Evolutionary conservation across 2,113 vertebrate species (phyloP).

Genomic region (Oenanthe melanoleuca): DNA sequence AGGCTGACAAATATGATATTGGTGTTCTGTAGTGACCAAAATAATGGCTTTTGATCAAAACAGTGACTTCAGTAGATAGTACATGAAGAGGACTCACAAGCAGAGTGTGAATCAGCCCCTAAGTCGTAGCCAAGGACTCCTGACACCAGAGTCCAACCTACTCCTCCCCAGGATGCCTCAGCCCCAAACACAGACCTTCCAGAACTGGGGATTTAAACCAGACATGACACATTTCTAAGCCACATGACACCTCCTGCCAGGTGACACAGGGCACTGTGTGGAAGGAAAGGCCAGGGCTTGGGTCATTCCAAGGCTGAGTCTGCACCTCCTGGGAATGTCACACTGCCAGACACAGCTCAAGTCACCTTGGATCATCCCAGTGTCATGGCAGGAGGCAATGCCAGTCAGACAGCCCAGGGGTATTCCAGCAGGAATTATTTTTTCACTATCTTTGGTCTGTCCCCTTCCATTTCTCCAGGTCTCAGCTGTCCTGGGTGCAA

Average conservation of each 20-base stretch:
- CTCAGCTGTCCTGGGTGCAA: background rate
- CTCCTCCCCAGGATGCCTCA: background rate
- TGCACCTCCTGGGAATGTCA: background rate
- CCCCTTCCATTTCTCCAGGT: background rate
- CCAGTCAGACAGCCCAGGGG: background rate
- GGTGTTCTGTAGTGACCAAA: background rate
- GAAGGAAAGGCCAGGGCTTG: background rate
- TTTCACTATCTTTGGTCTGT: background rate
- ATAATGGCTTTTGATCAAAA: background rate
- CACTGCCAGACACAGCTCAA: background rate
- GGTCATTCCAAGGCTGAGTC: background rate
- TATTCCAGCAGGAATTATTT: background rate
- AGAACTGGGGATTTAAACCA: background rate
- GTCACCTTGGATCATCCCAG: background rate
- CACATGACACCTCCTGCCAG: background rate
- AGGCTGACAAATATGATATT: background rate
- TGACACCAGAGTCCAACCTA: background rate
- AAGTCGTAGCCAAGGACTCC: background rate
- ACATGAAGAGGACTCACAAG: background rate
- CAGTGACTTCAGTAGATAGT: background rate
- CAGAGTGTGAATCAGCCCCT: background rate
- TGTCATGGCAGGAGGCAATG: background rate
- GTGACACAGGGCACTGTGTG: background rate
- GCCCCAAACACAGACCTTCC: background rate
- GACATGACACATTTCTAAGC: background rate